Evolutionary conservation across 1,140 invertebrate genomes (phyloP).

Genomic region (Heliconius eleuchia): DNA sequence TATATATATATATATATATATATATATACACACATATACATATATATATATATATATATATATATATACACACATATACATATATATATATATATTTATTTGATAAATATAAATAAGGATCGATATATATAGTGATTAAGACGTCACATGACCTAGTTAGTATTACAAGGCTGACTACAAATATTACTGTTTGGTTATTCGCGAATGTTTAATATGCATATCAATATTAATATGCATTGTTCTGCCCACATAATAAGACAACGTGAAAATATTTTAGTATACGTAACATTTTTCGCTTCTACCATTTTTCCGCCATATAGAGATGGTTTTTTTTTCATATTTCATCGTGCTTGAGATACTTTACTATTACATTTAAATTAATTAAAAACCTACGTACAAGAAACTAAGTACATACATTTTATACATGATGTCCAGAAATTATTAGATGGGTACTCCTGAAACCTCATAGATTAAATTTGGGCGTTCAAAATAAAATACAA

Average conservation of each 20-base stretch:
- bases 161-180: constrained; percentile 39
- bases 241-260: constrained; percentile 32
- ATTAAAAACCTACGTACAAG: too few relatives aligned
- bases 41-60: too few relatives aligned
- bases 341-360: neutral
- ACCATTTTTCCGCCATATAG: neutral
- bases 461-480: too few relatives aligned
- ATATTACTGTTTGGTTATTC: constrained; percentile 31
- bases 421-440: too few relatives aligned
- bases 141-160: constrained; percentile 23
- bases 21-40: too few relatives aligned
- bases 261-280: neutral
- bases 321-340: neutral
- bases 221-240: constrained; percentile 33
- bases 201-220: constrained; percentile 46
- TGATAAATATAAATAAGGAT: neutral
- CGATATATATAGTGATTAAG: constrained; percentile 4
- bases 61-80: too few relatives aligned
- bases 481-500: too few relatives aligned
- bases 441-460: too few relatives aligned
- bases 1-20: too few relatives aligned
- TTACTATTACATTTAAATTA: too few relatives aligned
- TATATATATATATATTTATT: too few relatives aligned
- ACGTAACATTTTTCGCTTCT: neutral
- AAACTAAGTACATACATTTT: too few relatives aligned